Conservation (phyloP, 2,113 vertebrate species). For the Barbus barbus region DNA sequence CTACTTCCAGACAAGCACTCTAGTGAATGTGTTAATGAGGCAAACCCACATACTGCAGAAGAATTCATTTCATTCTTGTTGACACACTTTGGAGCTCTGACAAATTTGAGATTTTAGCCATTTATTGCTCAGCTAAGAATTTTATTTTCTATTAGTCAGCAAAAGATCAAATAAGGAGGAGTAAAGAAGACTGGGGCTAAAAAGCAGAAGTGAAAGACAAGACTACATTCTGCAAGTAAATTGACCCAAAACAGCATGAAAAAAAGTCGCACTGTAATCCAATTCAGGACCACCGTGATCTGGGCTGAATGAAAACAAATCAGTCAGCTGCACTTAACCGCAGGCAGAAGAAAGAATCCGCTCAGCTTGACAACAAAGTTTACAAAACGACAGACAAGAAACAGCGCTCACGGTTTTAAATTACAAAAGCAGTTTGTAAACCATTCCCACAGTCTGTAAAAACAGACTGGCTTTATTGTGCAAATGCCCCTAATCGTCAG, state of each 20-base stretch:
- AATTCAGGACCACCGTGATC: conserved; percentile 25
- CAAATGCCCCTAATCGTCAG: background rate
- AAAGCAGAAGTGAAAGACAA: conserved; percentile 45
- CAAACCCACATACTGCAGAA: background rate
- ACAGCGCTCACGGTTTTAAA: conserved; percentile 20
- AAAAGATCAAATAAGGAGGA: background rate
- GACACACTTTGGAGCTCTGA: background rate
- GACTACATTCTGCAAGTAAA: conserved; percentile 8
- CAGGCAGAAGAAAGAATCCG: background rate
- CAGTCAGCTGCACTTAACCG: conserved; percentile 20
- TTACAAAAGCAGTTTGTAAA: conserved; percentile 27
- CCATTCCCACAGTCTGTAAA: conserved; percentile 23
- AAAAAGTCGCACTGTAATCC: conserved; percentile 41
- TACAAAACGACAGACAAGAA: conserved; percentile 1
- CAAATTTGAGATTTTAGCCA: background rate
- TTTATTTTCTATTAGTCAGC: conserved; percentile 11
- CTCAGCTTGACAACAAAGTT: background rate
- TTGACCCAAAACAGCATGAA: conserved; percentile 13
- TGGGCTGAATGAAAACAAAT: conserved; percentile 30
- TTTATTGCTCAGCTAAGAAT: background rate
- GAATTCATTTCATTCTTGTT: background rate
- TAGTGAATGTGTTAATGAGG: background rate
- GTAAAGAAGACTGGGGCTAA: background rate
- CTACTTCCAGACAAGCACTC: background rate
- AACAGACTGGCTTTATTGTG: conserved; percentile 1